Evolutionary conservation across 2,797 vertebrate genomes (phyloP), one percentile per base, ranked within the genome.

Genomic region (Danio choprae): DNA sequence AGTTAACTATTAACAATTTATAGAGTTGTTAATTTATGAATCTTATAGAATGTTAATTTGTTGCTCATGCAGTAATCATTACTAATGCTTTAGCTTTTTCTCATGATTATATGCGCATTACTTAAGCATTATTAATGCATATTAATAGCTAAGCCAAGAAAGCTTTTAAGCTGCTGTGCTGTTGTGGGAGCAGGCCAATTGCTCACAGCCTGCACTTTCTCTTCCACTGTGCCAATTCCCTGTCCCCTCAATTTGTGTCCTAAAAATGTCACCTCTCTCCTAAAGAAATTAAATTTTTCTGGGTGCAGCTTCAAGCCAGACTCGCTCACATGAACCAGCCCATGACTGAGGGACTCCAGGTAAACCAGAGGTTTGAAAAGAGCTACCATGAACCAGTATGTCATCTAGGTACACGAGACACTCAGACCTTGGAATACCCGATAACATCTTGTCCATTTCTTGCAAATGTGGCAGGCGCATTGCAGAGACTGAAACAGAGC

Each of bases 401-500:
- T 59, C 55, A n/a, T 60, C 55, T 8, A 60, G 41, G 13, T 46
- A 46, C 2, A 46, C 15, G 9, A 40, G 20, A 12, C 71, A 76
- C 11, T 64, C 41, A 16, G 58, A 53, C 5, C 10, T 10, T 6
- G n/a, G 64, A 38, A 70, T 69, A 12, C 67, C 36, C 8, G 56
- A 56, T 64, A 76, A 43, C 22, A 80, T 64, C 16, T 40, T 40
- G 38, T 80, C 64, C 73, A 77, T 72, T 10, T 2, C 65, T 44
- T 6, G n/a, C 22, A 38, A 80, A 80, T 9, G 56, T 75, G 1
- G 46, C 77, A 2, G 64, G 72, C 20, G 53, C 43, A 6, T 79
- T 74, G 16, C 69, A 79, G 16, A 69, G 36, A 5, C 70, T 36
- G 56, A 83, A 82, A 16, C 71, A 53, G 40, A 83, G 46, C 41